A percentile compares a stretch with the other conserved stretches of the same genome.
phyloP scores from a whole-genome alignment of 2,113 vertebrate species.

The Tragelaphus strepsiceros region DNA sequence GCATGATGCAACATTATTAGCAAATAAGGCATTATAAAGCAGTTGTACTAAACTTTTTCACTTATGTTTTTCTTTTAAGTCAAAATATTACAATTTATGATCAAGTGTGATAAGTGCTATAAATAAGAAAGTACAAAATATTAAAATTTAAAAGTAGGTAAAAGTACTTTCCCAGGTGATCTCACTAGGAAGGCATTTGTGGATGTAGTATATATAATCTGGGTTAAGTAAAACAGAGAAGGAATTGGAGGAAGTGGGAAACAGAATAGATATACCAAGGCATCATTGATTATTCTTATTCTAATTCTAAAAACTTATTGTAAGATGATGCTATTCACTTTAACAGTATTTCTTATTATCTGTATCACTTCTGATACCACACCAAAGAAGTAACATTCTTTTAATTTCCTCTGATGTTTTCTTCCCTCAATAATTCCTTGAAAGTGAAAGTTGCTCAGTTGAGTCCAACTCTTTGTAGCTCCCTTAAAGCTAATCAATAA shows the following conservation, averaged over 20 bases:
- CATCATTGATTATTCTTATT: background rate
- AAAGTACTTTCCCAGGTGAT: background rate
- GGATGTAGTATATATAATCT: background rate
- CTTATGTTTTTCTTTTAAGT: background rate
- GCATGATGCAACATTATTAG: background rate
- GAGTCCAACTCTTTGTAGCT: background rate
- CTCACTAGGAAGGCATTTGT: background rate
- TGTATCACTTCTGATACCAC: background rate
- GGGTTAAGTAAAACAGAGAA: background rate
- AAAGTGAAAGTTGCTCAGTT: background rate
- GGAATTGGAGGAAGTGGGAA: background rate
- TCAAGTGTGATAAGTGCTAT: background rate
- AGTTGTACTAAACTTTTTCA: background rate
- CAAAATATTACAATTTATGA: background rate
- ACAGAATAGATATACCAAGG: background rate
- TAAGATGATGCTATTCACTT: background rate
- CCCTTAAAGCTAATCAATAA: background rate
- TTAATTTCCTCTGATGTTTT: background rate
- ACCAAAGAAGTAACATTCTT: background rate
- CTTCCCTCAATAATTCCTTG: background rate
- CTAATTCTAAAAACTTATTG: background rate
- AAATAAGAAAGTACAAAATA: background rate
- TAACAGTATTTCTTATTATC: background rate
- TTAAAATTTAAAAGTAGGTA: background rate
- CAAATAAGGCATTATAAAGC: background rate